Evolutionary conservation across 1,140 invertebrate species (phyloP), one percentile per base, ranked within the genome.

Genomic region (Zaprionus taronus): DNA sequence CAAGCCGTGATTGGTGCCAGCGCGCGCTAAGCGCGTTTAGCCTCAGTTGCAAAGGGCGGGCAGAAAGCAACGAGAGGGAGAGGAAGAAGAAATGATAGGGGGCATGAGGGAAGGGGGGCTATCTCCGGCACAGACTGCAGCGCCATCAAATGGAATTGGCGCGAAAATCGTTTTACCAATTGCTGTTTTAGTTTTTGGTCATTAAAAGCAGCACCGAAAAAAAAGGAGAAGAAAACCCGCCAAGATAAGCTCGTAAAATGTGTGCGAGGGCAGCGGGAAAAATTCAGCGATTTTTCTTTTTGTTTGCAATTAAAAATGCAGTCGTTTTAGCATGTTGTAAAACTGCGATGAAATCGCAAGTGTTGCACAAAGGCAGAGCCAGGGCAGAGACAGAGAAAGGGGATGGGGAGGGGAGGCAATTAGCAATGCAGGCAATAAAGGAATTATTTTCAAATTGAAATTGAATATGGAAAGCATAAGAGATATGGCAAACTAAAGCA

Each of bases 101-200:
- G 4, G 11, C 22, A 26, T 26, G 22, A 15, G 47, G 41, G 38
- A 28, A 28, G n/a, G 49, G 0, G 17, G 17, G 38, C 14, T 9
- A 55, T 57, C 15, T 47, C 41, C n/a, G 41, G n/a, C 56, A 24
- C 51, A 60, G 64, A 61, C 73, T 76, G 73, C 74, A 57, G 56
- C 72, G 83, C 83, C 75, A 89, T 87, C 78, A 89, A 89, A 89
- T 77, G 72, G 72, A 89, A 89, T 90, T 89, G 84, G 81, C 85
- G 84, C 81, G 84, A 89, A 90, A 89, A 89, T 89, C 84, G 84
- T 79, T 89, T 89, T 89, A 73, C 81, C 84, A 84, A 89, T 89
- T 89, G 84, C 72, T 79, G 81, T 87, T 85, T 85, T 81, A 85
- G 82, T 86, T 72, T 66, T 63, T 62, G 67, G 75, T 73, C 79